Evolutionary conservation across 1,140 invertebrate species (phyloP), one percentile per base, ranked within the genome.

Genomic region (Hyles vespertilio): DNA sequence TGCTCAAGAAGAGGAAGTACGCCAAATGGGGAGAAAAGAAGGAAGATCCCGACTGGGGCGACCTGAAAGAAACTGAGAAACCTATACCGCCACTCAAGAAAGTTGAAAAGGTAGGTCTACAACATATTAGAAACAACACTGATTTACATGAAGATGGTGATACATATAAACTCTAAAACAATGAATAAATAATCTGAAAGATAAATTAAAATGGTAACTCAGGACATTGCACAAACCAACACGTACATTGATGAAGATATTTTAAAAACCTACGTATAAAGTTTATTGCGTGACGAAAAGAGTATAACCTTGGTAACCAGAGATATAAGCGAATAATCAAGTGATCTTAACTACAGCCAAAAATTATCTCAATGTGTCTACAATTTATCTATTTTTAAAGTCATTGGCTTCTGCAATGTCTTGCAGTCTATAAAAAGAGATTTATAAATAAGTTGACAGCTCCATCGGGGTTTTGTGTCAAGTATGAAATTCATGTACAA

Each of bases 1-100:
- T 99, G 94, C 91, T 99, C 61, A 99, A 99, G 87, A 98, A 98
- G 89, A 94, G 97, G 79, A 98, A 98, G 89, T 97, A 98, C 77
- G 95, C 96, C 73, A 97, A 98, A 92, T 98, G 97, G 96, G 95
- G 91, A 57, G 93, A 94, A 84, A 94, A 98, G 60, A 95, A 98
- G 64, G 94, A 94, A 50, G 96, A 98, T 70, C 94, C 94, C 36
- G 96, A 98, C 84, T 98, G 95, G 93, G 96, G 96, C 64, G 94
- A 97, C 72, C 92, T 99, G 51, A 98, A 99, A 90, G 97, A 98
- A 89, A 93, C 93, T 5, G 96, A 98, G 86, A 96, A 97, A 87
- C 93, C 93, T 55, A 90, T 94, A 65, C 96, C 96, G 59, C 91
- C 94, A 12, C 91, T 97, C 61, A 97, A 97, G 89, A 97, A 97